These are phyloP conservation scores for Glossophaga mutica DNA, from an alignment of 2,797 vertebrate genomes.

Conservation along the genomic window DNA sequence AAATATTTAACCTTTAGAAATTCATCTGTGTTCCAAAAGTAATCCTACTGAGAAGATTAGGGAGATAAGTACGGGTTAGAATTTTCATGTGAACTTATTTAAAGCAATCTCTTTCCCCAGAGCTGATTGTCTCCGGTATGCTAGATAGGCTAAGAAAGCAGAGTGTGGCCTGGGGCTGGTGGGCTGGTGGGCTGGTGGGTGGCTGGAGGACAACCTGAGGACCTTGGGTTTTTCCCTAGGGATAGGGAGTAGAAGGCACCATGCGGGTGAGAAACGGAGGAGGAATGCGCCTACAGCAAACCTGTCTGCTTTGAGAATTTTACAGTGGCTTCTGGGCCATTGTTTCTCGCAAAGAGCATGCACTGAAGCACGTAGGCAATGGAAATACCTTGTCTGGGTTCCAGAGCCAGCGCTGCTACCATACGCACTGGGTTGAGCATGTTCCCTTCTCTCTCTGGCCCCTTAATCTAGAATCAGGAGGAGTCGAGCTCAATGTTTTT, in stretches of 20 bases:
- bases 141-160: background rate
- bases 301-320: background rate
- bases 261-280: background rate
- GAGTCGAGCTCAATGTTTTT: background rate
- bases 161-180: background rate
- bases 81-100: background rate
- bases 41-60: background rate
- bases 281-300: background rate
- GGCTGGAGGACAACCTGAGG: background rate
- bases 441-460: background rate
- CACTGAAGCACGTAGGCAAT: background rate
- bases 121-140: background rate
- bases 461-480: background rate
- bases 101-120: background rate
- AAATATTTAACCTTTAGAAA: slow-evolving; percentile 45
- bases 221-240: background rate
- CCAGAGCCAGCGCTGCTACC: background rate
- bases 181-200: background rate
- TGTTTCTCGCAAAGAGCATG: background rate
- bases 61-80: background rate
- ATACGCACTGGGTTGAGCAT: too few relatives aligned
- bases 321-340: too few relatives aligned
- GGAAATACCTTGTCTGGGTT: background rate
- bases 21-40: slow-evolving; percentile 33
- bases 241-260: background rate